Percentiles rank a stretch among this genome's conserved stretches.
Evolutionary conservation across 2,888 invertebrate species (phyloP).

Genomic region (Troides helena): DNA sequence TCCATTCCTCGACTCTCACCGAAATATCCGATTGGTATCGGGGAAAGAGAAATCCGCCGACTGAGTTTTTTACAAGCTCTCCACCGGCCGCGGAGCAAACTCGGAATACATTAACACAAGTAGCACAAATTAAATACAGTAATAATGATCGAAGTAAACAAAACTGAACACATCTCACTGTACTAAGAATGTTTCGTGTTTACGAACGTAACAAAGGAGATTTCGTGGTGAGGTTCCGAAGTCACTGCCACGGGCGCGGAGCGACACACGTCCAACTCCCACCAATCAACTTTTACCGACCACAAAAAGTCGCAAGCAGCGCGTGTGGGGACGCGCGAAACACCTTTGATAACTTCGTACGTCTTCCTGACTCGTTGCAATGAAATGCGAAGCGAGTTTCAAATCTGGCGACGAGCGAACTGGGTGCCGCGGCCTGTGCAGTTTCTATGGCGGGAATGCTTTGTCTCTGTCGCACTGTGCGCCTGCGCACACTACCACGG

Average conservation of each 20-base stretch:
- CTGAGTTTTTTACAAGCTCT: constrained; percentile 39
- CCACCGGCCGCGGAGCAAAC: constrained; percentile 38
- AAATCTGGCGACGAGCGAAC: constrained; percentile 2
- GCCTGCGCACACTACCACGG: constrained; percentile 39
- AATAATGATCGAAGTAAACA: constrained; percentile 20
- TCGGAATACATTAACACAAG: constrained; percentile 37
- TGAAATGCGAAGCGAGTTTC: constrained; percentile 46
- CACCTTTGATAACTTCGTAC: neutral
- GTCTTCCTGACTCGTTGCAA: constrained; percentile 33
- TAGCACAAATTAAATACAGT: constrained; percentile 28
- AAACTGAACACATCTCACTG: constrained; percentile 22
- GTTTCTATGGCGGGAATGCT: constrained; percentile 35
- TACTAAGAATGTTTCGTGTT: constrained; percentile 4
- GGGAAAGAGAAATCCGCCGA: constrained; percentile 44
- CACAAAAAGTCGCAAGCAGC: constrained; percentile 37
- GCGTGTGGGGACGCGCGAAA: constrained; percentile 29
- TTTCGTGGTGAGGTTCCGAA: constrained; percentile 37
- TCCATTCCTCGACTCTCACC: constrained; percentile 44
- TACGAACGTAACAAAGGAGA: constrained; percentile 22
- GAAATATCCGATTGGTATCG: constrained; percentile 41
- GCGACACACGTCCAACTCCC: constrained; percentile 37
- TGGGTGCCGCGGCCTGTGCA: constrained; percentile 37
- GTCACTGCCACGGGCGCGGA: constrained; percentile 47
- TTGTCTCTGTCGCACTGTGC: constrained; percentile 46
- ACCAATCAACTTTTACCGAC: constrained; percentile 39